Evolutionary conservation across 2,797 vertebrate genomes (phyloP), one percentile per base, ranked within the genome.

Genomic region (Chaetophractus vellerosus): DNA sequence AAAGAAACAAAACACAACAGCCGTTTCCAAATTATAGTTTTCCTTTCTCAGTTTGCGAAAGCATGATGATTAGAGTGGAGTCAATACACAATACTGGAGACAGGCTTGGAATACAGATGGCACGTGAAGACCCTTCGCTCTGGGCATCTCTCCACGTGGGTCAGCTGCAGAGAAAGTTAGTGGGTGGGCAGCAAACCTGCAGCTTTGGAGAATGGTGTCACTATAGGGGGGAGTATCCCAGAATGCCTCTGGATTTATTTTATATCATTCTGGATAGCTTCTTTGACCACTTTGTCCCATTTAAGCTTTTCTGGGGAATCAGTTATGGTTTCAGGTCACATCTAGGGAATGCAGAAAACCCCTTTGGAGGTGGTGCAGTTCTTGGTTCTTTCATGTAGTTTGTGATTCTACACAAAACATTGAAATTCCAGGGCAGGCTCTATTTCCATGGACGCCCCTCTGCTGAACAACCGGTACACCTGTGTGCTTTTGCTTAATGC

Each of bases 1-100:
- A 74, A 28, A 45, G 91, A 90, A 63, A 93, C 63, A 94, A 90
- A 75, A 88, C 23, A 85, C n/a, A 90, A 69, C 63, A 97, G 90
- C 81, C 38, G 57, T 93, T 94, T 90, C 88, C 74, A 96, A 96
- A 96, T 95, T 96, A 96, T 57, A 96, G 91, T 93, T 94, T 93
- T 89, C 69, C 76, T 89, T 90, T 91, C 50, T 93, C 88, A 74
- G 68, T 94, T 95, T 95, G 74, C 69, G 86, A 76, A 92, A 82
- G 71, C 92, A 2, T 31, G 23, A 23, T 92, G 76, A 96, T 97
- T 96, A 95, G 87, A 55, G 33, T 72, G 81, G 87, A 87, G 33
- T 52, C 82, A 91, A 5, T 31, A 61, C 50, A 90, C 50, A 84
- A 57, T 76, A 57, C 66, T 33, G 36, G 61, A 82, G 57, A 57